A percentile compares a stretch with the other conserved stretches of the same genome.
Evolutionary conservation across 2,888 invertebrate genomes (phyloP).

Genomic region (Epistrophe eligans): DNA sequence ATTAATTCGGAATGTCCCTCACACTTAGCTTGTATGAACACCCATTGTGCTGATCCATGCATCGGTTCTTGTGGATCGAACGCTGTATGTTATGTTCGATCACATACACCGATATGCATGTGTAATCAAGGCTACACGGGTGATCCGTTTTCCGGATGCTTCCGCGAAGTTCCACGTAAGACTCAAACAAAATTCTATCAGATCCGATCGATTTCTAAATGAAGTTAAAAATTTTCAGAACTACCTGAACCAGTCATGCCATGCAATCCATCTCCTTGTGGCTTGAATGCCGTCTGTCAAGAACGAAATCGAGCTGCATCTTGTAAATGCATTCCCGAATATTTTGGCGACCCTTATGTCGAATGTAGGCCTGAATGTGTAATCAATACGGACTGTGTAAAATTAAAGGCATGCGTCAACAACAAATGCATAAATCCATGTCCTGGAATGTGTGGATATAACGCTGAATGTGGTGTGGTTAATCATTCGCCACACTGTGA

Average conservation of each 20-base stretch:
- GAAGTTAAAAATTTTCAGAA: slow-evolving; percentile 80
- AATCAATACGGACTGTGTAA: slow-evolving; percentile 87
- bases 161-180: slow-evolving; percentile 84
- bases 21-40: slow-evolving; percentile 85
- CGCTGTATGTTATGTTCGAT: slow-evolving; percentile 86
- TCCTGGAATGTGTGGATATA: slow-evolving; percentile 92
- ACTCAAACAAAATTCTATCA: neutral
- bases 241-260: slow-evolving; percentile 85
- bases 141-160: slow-evolving; percentile 87
- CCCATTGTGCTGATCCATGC: slow-evolving; percentile 87
- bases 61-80: slow-evolving; percentile 88
- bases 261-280: slow-evolving; percentile 88
- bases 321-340: slow-evolving; percentile 87
- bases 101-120: slow-evolving; percentile 85
- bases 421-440: slow-evolving; percentile 94
- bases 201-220: slow-evolving; percentile 1
- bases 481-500: slow-evolving; percentile 88
- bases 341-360: slow-evolving; percentile 87
- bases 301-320: slow-evolving; percentile 87
- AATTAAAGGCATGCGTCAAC: slow-evolving; percentile 87
- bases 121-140: slow-evolving; percentile 86
- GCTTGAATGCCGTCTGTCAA: slow-evolving; percentile 88
- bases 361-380: slow-evolving; percentile 89
- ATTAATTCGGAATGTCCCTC: slow-evolving; percentile 85
- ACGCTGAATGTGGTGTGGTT: slow-evolving; percentile 89